A percentile compares a stretch with the other conserved stretches of the same genome.
These are phyloP conservation scores for Alosa alosa DNA, from an alignment of 2,113 vertebrate genomes.

Conservation along the genomic window DNA sequence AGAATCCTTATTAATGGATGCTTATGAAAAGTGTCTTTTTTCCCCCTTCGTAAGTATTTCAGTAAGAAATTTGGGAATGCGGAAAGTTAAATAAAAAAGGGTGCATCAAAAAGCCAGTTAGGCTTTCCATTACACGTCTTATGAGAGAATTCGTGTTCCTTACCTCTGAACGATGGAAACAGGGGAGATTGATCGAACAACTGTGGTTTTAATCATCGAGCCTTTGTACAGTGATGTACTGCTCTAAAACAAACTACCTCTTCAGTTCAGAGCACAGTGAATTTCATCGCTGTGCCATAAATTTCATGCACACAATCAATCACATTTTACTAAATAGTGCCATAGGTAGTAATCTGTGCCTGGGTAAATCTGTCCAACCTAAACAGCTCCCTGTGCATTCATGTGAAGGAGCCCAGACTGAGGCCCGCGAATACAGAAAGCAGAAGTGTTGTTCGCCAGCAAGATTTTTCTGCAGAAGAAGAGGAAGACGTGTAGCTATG, in stretches of 20 bases:
- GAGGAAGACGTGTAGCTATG: background rate
- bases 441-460: background rate
- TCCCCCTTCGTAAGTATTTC: background rate
- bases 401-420: background rate
- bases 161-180: background rate
- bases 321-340: conserved; percentile 1
- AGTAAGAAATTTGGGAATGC: background rate
- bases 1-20: background rate
- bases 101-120: background rate
- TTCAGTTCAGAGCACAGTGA: background rate
- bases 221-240: conserved; percentile 16
- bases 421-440: background rate
- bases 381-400: background rate
- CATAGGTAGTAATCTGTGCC: background rate
- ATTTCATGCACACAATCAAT: background rate
- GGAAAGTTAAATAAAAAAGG: background rate
- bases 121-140: background rate
- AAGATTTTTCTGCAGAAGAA: background rate
- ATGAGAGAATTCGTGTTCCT: background rate
- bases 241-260: background rate
- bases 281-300: background rate
- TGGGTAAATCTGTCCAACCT: background rate
- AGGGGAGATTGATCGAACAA: background rate
- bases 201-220: background rate
- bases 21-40: background rate